Percentiles rank a stretch among this genome's conserved stretches.
Evolutionary conservation across 2,888 invertebrate genomes (phyloP).

Genomic region (Diadegma fenestrale): DNA sequence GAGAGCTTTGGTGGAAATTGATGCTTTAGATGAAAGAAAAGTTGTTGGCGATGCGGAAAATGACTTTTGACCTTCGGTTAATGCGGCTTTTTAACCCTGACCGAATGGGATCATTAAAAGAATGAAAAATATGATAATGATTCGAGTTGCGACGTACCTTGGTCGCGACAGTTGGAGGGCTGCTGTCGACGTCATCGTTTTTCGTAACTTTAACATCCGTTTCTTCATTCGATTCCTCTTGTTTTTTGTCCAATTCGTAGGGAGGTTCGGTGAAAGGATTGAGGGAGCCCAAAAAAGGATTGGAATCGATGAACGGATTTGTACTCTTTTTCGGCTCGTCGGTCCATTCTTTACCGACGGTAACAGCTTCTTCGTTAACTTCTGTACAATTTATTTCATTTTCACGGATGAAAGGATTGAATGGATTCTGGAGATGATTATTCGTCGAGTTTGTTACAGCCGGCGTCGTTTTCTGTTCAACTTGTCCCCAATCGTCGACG

Average conservation of each 20-base stretch:
- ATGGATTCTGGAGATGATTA: conserved; percentile 83
- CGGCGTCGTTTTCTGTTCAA: conserved; percentile 85
- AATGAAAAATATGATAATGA: background rate
- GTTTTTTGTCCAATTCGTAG: conserved; percentile 68
- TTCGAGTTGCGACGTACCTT: conserved; percentile 75
- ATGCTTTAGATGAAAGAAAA: background rate
- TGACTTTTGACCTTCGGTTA: background rate
- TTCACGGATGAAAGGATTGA: conserved; percentile 83
- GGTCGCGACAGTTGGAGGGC: conserved; percentile 80
- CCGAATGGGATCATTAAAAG: too few relatives aligned
- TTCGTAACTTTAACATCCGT: conserved; percentile 76
- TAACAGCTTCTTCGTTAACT: conserved; percentile 71
- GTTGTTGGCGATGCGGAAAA: background rate
- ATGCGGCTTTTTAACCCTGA: too few relatives aligned
- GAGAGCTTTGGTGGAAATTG: background rate
- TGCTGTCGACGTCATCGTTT: conserved; percentile 81
- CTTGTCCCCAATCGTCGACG: conserved; percentile 85
- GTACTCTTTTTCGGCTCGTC: conserved; percentile 78
- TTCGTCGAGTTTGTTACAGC: conserved; percentile 80
- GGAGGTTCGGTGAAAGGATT: conserved; percentile 82
- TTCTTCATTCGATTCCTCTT: conserved; percentile 69
- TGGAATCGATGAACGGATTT: conserved; percentile 85
- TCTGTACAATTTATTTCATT: conserved; percentile 70
- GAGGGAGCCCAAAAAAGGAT: conserved; percentile 84
- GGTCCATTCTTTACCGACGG: conserved; percentile 56